Evolutionary conservation across 1,140 invertebrate species (phyloP), one percentile per base, ranked within the genome.

Genomic region (Apis dorsata): DNA sequence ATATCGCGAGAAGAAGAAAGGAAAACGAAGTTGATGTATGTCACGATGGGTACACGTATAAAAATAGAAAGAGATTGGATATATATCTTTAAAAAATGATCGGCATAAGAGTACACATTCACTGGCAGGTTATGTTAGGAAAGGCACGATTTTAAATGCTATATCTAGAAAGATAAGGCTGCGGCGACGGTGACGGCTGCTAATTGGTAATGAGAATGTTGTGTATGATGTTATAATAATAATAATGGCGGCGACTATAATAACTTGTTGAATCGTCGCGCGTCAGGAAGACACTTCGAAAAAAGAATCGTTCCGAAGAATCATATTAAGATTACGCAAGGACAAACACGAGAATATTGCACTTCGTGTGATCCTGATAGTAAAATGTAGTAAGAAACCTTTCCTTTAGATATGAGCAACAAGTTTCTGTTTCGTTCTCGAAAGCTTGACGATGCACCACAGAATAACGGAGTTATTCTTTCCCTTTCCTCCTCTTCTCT

Each of bases 381-480:
- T 13, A 53, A 15, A 24, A n/a, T 49, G 19, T n/a, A n/a, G 34
- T n/a, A 21, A 68, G 44, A 68, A 49, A 44, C 34, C 7, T 65
- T 68, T 49, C 44, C 28, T 68, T 13, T 68, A 7, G 12, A 21
- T 19, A 57, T 63, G 15, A 66, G 44, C 65, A 15, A 21, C 28
- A 10, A 66, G 15, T n/a, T 11, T 51, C 49, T n/a, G 17, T 69
- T 12, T 9, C 19, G 5, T 34, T 75, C 80, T 74, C 69, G 49
- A 86, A 59, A 34, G 59, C 60, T 87, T 79, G 77, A 80, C 81
- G 83, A 89, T 59, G 51, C 74, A 91, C 92, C 92, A 93, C 93
- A 93, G 93, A 93, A 93, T 93, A 93, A 93, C 92, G 91, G 88
- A 93, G 90, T 72, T 86, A 86, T 63, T 51, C 34, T 19, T 62